Base-by-base conservation (phyloP, 2,113 vertebrate species). In the Brevimyrus niger region DNA sequence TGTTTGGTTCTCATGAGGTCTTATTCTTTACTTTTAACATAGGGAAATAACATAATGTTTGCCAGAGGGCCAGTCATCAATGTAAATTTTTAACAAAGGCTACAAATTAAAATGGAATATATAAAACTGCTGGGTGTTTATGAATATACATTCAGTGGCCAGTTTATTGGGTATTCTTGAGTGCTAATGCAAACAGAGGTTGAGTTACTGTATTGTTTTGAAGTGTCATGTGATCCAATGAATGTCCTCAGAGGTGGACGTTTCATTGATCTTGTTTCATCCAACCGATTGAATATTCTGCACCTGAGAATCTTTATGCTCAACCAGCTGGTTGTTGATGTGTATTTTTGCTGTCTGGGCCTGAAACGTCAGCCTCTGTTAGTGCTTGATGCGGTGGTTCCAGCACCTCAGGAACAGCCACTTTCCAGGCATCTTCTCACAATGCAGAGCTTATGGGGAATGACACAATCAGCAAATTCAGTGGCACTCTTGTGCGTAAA, bases 21-120 rank as follows among this genome's bases (percentile, higher is more conserved):
- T 50, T 44, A 47, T 48, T 73, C 50, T 76, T 80, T 89, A 58
- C 46, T 4, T 83, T 23, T 51, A n/a, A 87, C 19, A 27, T 86
- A 65, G 84, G 91, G 89, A 93, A 92, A 92, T 89, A 92, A 88
- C 90, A 89, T 31, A 61, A 89, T 89, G 91, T 92, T 94, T 95
- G 94, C 93, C 92, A 93, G 65, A 53, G 13, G 35, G 15, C 46
- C 88, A 88, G 92, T 93, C 90, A 87, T 87, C 38, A 55, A 53
- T 93, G 90, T 91, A 91, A 87, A 89, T 90, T 91, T 76, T 95
- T 94, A 95, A 94, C 92, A 94, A 91, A 89, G 90, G 89, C 86
- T 65, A 94, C 94, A 92, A 94, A 94, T 92, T 93, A 91, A 93
- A 94, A 94, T 93, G 93, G 93, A 93, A 94, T 94, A 93, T 88